Evolutionary conservation across 2,113 vertebrate species (phyloP).

Genomic region (Pampusana beccarii): DNA sequence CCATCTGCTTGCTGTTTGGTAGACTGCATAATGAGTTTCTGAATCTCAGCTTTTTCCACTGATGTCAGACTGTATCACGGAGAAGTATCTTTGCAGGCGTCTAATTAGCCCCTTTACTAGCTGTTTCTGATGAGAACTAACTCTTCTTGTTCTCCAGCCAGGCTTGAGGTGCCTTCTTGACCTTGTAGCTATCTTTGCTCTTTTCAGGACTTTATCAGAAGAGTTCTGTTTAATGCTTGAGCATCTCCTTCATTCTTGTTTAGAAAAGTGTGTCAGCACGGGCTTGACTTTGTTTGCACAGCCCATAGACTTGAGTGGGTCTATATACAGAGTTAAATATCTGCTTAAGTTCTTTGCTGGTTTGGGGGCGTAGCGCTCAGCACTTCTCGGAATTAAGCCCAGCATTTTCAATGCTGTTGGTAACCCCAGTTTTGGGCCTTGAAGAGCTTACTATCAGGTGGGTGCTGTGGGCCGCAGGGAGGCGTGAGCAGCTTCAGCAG

Average conservation of each 20-base stretch:
- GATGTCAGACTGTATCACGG: conserved; percentile 32
- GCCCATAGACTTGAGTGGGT: neutral
- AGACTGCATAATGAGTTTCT: conserved; percentile 49
- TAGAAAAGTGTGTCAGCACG: neutral
- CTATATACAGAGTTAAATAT: neutral
- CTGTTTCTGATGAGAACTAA: conserved; percentile 30
- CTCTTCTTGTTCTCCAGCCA: neutral
- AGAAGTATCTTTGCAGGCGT: conserved; percentile 18
- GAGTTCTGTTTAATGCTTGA: neutral
- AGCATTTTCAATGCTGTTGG: neutral
- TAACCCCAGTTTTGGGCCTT: neutral
- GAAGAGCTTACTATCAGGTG: fast-evolving
- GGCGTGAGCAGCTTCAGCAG: neutral
- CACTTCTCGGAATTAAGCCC: neutral
- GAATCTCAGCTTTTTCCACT: conserved; percentile 39
- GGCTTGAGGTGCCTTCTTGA: neutral
- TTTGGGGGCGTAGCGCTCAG: neutral
- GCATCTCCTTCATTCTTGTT: neutral
- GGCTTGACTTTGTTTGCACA: neutral
- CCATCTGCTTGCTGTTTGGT: conserved; percentile 59
- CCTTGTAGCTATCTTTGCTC: neutral
- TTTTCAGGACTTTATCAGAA: neutral
- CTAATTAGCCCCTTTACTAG: neutral
- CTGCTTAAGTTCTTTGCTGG: neutral
- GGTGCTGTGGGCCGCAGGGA: neutral